A percentile compares a stretch with the other conserved stretches of the same genome.
Conservation (phyloP, 2,888 invertebrate genomes). For the Thereva unica region DNA sequence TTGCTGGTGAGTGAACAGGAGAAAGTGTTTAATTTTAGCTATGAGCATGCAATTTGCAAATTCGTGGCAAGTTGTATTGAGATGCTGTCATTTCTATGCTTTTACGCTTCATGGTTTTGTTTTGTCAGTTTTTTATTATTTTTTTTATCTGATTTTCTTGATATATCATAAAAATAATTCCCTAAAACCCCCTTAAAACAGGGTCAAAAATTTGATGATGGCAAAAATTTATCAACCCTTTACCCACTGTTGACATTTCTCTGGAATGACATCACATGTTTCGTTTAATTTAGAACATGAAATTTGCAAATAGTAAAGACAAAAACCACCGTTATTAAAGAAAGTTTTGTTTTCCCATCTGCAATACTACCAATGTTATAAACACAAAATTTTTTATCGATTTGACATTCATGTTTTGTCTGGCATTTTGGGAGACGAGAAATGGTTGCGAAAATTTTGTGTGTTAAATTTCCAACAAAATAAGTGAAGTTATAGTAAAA, state of each 20-base stretch:
- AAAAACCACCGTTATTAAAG: conserved; percentile 13
- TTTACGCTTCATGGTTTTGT: no score
- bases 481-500: conserved; percentile 10
- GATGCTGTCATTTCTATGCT: no score
- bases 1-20: conserved; percentile 53
- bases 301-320: background rate
- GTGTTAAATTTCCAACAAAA: background rate
- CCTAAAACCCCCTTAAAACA: no score
- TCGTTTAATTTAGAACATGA: no score
- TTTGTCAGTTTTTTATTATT: background rate
- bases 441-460: conserved; percentile 11
- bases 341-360: no score
- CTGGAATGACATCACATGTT: no score
- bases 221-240: no score
- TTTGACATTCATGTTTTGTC: conserved; percentile 25
- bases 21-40: background rate
- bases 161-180: no score
- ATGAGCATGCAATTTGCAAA: no score
- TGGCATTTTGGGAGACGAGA: conserved; percentile 1
- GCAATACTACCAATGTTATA: conserved; percentile 13
- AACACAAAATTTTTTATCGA: conserved; percentile 22
- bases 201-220: no score
- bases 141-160: background rate
- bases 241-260: no score
- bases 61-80: no score